A percentile compares a stretch with the other conserved stretches of the same genome.
phyloP scores from a whole-genome alignment of 2,113 vertebrate genomes.

The Callithrix jacchus region DNA sequence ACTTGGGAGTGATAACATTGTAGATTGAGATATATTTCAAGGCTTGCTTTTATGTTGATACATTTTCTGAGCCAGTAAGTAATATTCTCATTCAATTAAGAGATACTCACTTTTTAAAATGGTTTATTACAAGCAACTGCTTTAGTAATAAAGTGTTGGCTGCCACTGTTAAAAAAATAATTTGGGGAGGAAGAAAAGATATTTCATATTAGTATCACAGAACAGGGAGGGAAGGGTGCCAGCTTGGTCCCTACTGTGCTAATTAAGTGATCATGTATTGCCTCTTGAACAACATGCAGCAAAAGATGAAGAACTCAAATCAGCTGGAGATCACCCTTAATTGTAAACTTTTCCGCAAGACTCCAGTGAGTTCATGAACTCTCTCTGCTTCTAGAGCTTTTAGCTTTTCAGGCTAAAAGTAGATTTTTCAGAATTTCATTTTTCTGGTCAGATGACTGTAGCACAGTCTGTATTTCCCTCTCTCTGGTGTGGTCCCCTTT shows the following conservation, averaged over 20 bases:
- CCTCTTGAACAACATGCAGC: slow-evolving; percentile 7
- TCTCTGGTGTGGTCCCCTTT: not conserved
- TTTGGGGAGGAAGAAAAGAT: not conserved
- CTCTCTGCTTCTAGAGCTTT: slow-evolving; percentile 17
- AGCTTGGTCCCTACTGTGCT: not conserved
- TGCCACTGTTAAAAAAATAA: slow-evolving; percentile 49
- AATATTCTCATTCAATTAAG: slow-evolving; percentile 48
- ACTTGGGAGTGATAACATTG: not conserved
- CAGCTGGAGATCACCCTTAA: slow-evolving; percentile 28
- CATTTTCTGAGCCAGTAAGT: slow-evolving; percentile 7
- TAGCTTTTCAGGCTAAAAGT: not conserved
- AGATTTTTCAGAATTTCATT: slow-evolving; percentile 37
- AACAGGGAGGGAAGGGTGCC: not conserved
- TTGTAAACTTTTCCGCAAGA: slow-evolving; percentile 24
- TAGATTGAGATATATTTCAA: not conserved
- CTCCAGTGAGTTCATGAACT: not conserved
- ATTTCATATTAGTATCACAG: slow-evolving; percentile 45
- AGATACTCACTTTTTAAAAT: slow-evolving; percentile 45
- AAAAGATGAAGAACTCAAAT: not conserved
- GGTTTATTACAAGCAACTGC: slow-evolving; percentile 24
- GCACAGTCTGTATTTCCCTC: not conserved
- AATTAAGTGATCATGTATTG: slow-evolving; percentile 29
- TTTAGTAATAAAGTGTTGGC: slow-evolving; percentile 44
- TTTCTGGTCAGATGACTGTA: slow-evolving; percentile 8
- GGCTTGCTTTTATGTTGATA: slow-evolving; percentile 40